phyloP scores from a whole-genome alignment of 1,140 invertebrate species.

The Helicoverpa zea region DNA sequence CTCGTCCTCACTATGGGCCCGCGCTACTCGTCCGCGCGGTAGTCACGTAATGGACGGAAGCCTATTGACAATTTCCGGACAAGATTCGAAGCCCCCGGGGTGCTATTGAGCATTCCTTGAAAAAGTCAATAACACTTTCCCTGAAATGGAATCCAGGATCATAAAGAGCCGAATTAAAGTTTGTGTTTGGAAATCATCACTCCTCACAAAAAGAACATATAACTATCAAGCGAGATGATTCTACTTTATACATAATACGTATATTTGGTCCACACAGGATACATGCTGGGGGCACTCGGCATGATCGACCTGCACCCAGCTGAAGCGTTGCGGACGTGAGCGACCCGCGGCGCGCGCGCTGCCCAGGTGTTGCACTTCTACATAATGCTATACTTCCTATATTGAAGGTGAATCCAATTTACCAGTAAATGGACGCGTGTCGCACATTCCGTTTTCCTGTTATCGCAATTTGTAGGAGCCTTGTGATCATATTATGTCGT shows the following conservation, averaged over 20 bases:
- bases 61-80: slow-evolving; percentile 17
- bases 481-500: not conserved
- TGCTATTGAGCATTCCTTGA: slow-evolving; percentile 10
- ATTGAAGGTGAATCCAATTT: slow-evolving; percentile 18
- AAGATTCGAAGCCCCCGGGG: slow-evolving; percentile 1
- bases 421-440: not conserved
- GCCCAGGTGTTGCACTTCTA: too few species aligned
- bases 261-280: not conserved
- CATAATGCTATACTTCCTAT: not conserved
- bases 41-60: not conserved
- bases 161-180: not conserved
- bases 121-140: slow-evolving; percentile 3
- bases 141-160: not conserved
- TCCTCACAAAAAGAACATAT: too few species aligned
- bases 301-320: too few species aligned
- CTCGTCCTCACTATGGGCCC: too few species aligned
- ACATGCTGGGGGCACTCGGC: too few species aligned
- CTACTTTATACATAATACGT: too few species aligned
- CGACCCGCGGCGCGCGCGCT: too few species aligned
- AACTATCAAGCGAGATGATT: too few species aligned
- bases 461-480: not conserved
- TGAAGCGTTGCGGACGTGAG: too few species aligned
- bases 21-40: too few species aligned
- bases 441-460: slow-evolving; percentile 3
- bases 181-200: not conserved